These are phyloP conservation scores for Callionymus lyra DNA, from an alignment of 2,113 vertebrate species.

Conservation along the genomic window DNA sequence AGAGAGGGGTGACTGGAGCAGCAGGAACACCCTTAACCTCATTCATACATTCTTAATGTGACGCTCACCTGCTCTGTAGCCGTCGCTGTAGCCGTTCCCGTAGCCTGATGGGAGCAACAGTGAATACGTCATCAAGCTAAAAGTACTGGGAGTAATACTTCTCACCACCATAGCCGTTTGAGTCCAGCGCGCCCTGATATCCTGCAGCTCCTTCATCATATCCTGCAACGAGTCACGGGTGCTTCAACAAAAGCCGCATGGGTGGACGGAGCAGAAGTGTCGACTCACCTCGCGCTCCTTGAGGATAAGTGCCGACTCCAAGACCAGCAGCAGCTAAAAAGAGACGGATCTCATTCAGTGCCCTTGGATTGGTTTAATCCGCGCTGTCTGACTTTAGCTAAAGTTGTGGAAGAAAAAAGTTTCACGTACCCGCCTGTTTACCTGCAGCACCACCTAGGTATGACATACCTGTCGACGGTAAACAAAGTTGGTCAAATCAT, in stretches of 20 bases:
- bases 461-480: conserved; percentile 31
- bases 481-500: neutral
- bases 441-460: conserved; percentile 47
- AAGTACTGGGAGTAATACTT: neutral
- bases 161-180: conserved; percentile 35
- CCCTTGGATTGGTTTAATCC: neutral
- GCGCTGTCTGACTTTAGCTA: no score
- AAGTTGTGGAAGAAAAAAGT: no score
- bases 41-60: no score
- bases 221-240: conserved; percentile 23
- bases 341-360: no score
- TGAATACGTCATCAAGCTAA: neutral
- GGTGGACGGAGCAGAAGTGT: neutral
- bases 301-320: conserved; percentile 34
- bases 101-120: conserved; percentile 43
- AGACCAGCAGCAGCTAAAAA: conserved; percentile 22
- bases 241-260: neutral
- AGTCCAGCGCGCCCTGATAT: conserved; percentile 28
- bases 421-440: conserved; percentile 34
- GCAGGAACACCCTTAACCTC: no score
- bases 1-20: no score
- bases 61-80: conserved; percentile 59
- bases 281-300: conserved; percentile 18
- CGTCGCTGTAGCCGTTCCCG: conserved; percentile 54
- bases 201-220: conserved; percentile 32